phyloP scores from a whole-genome alignment of 1,140 invertebrate genomes.

The Plutomurus gul region DNA sequence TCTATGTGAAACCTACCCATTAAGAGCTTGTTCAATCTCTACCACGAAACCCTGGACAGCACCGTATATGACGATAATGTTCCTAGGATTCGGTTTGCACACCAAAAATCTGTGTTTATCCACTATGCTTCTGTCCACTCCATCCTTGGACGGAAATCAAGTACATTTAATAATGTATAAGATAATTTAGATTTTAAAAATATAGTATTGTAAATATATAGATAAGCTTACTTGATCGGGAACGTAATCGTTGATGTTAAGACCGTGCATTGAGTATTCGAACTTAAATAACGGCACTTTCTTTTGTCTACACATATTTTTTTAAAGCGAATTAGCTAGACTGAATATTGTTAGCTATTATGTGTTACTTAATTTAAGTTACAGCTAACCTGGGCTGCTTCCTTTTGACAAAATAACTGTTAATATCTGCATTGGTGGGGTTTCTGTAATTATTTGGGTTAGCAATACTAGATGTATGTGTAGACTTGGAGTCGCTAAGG shows the following conservation, averaged over 20 bases:
- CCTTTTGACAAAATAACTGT: slow-evolving; percentile 69
- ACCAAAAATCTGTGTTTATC: slow-evolving; percentile 62
- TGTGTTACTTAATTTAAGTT: too few species aligned
- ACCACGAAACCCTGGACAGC: slow-evolving; percentile 74
- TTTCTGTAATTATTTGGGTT: slow-evolving; percentile 56
- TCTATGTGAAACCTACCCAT: slow-evolving; percentile 59
- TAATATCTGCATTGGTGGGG: slow-evolving; percentile 65
- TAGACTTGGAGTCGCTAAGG: slow-evolving; percentile 47
- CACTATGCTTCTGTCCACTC: slow-evolving; percentile 41
- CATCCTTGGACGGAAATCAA: slow-evolving; percentile 32
- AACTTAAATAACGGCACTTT: slow-evolving; percentile 73
- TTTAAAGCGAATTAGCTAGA: too few species aligned
- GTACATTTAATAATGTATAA: slow-evolving; percentile 30
- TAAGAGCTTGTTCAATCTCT: slow-evolving; percentile 72
- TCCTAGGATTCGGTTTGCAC: slow-evolving; percentile 72
- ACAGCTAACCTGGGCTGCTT: slow-evolving; percentile 66
- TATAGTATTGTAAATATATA: not conserved
- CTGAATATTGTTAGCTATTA: too few species aligned
- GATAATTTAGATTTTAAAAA: slow-evolving; percentile 37
- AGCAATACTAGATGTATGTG: slow-evolving; percentile 35
- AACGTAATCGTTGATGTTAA: slow-evolving; percentile 66
- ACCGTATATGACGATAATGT: slow-evolving; percentile 76
- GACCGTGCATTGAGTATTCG: slow-evolving; percentile 76
- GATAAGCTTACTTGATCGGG: slow-evolving; percentile 41
- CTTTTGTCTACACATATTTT: slow-evolving; percentile 62